Base-by-base conservation (phyloP, 2,797 vertebrate genomes). In the Saxicola maurus region DNA sequence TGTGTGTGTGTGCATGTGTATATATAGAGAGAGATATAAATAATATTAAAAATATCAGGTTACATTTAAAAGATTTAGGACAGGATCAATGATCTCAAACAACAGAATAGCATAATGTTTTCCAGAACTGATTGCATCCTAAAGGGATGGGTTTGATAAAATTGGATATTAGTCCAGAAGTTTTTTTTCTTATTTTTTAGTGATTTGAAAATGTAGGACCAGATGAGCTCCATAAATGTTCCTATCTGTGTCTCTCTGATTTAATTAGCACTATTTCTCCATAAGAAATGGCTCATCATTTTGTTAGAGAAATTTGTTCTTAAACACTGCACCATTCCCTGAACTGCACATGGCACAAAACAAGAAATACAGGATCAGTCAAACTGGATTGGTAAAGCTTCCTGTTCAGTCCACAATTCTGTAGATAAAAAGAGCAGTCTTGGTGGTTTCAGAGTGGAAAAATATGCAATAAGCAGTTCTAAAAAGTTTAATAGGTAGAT, bases 1-100 rank as follows among this genome's bases (percentile, higher is more conserved):
- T 30, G 3, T n/a, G 7, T 30, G 3, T 49, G 4, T 17, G 1
- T 27, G 2, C 31, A 10, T 14, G 5, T 8, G 1, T 24, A 13
- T 78, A 13, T 21, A 3, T 20, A 16, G 2, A 48, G 46, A 27
- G 46, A 49, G 25, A 49, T 17, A 49, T 17, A 48, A 48, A 48
- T 27, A 27, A 48, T 27, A 48, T 27, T 20, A 21, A 46, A 25
- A 48, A 3, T 86, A 33, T 13, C 27, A 56, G 2, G 10, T 68
- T 48, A 17, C 28, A 59, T 76, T 93, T 94, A 85, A 93, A 76
- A 84, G 42, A 87, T 94, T 96, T 66, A 91, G 66, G 87, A 92
- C 52, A 87, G 61, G 92, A 91, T 92, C 89, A 95, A 64, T 91
- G 72, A 73, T 91, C 78, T 92, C 86, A 92, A 96, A 95, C 75